A percentile compares a stretch with the other conserved stretches of the same genome.
These are phyloP conservation scores for Eriocheir sinensis DNA, from an alignment of 1,140 invertebrate genomes.

Conservation along the genomic window DNA sequence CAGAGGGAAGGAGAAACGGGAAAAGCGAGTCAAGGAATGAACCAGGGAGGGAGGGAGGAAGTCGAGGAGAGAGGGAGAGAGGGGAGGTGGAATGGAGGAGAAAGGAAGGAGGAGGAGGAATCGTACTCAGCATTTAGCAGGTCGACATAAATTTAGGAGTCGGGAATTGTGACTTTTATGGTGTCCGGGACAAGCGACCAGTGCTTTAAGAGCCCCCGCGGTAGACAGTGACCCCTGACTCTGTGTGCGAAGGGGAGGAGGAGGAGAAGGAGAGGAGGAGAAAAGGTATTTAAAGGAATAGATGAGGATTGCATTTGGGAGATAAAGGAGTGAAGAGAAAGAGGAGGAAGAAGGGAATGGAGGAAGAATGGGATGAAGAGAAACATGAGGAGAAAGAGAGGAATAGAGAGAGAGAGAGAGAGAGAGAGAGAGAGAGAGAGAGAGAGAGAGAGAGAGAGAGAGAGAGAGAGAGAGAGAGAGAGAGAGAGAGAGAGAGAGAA, in stretches of 20 bases:
- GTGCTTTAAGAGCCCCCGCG: background rate
- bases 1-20: background rate
- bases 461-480: no score
- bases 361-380: no score
- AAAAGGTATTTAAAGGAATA: background rate
- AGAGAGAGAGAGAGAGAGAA: no score
- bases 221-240: background rate
- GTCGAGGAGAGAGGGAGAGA: background rate
- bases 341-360: background rate
- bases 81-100: background rate
- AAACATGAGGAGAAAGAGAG: background rate
- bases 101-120: background rate
- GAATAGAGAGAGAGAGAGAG: background rate
- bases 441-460: background rate
- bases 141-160: background rate
- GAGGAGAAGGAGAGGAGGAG: background rate
- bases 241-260: background rate
- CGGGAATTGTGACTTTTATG: constrained; percentile 5
- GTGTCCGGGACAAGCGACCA: background rate
- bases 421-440: background rate
- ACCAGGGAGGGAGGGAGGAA: no score
- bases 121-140: background rate
- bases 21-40: background rate
- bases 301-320: background rate
- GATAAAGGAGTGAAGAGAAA: no score